Evolutionary conservation across 2,113 vertebrate species (phyloP), one percentile per base, ranked within the genome.

Genomic region (Lagopus muta): DNA sequence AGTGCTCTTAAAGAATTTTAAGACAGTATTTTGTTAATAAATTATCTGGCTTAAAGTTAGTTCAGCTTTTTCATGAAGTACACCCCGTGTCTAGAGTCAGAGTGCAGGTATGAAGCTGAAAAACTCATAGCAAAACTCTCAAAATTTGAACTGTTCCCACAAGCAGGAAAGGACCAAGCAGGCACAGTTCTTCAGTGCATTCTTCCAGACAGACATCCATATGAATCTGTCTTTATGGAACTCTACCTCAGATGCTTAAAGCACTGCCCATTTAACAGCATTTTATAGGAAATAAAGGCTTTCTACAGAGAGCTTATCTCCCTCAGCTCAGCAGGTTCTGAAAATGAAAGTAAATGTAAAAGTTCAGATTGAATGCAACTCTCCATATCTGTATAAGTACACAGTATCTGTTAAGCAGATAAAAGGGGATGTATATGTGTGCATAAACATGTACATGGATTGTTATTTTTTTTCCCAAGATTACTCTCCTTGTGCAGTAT

Each of bases 391-490:
- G 36, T 36, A 36, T 36, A 36, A 36, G 36, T 36, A 36, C 8
- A 36, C 36, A 36, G 8, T 36, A 61, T 2, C 50, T 0, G 0
- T 28, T 4, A 32, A 12, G 16, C 8, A 77, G 0, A 0, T 5
- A 24, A 54, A 27, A 10, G 11, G 0, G 1, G 0, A 2, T 22
- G 6, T 9, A 20, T 22, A 3, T 1, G 1, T 6, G 3, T 4
- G 6, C 0, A 4, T 19, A 25, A 3, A 54, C 22, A 36, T 30
- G 52, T 55, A 55, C 28, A 55, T 30, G 28, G 28, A 30, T 55
- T 28, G 17, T 55, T 28, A 15, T 28, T 27, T 52, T 15, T 28
- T 52, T 9, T 14, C 40, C 25, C 50, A 67, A 48, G 50, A 60
- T 40, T 45, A 15, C 82, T 52, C 30, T 89, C 2, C 3, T 81